Conservation (phyloP, 2,888 invertebrate species). For the Rugalucina vietnamica region DNA sequence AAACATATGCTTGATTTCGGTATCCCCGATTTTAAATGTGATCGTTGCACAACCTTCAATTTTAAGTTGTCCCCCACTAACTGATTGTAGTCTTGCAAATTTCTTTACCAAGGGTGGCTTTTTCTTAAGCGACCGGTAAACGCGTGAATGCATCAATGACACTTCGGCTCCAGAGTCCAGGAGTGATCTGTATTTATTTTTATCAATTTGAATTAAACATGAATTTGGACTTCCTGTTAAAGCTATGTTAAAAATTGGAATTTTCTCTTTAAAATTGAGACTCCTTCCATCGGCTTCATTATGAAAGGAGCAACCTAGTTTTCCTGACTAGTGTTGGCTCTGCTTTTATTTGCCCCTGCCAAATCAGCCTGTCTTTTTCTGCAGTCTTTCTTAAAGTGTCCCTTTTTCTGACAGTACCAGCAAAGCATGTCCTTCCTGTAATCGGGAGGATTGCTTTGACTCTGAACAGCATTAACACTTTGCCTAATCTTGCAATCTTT, state of each 20-base stretch:
- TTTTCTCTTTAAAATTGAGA: background rate
- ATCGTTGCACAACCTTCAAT: background rate
- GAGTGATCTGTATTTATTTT: background rate
- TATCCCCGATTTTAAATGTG: background rate
- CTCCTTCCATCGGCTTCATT: background rate
- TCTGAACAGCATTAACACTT: background rate
- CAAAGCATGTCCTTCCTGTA: background rate
- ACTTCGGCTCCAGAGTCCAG: slow-evolving; percentile 37
- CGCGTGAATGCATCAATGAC: slow-evolving; percentile 34
- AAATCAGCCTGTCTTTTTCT: background rate
- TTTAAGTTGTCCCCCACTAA: background rate
- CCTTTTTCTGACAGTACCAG: background rate
- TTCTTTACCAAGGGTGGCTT: background rate
- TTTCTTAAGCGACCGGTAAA: slow-evolving; percentile 23
- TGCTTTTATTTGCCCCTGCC: background rate
- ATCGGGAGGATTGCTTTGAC: background rate
- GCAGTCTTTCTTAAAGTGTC: background rate
- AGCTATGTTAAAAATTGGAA: background rate
- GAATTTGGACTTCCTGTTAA: slow-evolving; percentile 19
- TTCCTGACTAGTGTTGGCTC: slow-evolving; percentile 9
- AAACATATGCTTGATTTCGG: background rate
- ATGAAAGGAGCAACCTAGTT: slow-evolving; percentile 15
- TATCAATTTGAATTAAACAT: slow-evolving; percentile 1
- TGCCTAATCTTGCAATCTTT: background rate
- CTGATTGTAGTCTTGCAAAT: background rate